Conservation (phyloP, 2,113 vertebrate genomes). For the Tragelaphus imberbis region DNA sequence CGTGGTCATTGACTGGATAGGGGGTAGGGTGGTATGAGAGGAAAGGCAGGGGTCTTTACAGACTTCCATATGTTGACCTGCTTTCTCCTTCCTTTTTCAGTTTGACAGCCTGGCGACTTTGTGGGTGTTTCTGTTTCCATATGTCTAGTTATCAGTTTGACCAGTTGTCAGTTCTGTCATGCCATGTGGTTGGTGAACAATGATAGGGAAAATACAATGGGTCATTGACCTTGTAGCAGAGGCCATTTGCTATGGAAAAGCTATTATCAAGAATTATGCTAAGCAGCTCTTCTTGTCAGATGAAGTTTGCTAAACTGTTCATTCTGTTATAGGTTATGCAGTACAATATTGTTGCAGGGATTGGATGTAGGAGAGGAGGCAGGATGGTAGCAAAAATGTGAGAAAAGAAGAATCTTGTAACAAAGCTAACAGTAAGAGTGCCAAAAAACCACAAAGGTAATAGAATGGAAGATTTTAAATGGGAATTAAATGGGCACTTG, state of each 20-base stretch:
- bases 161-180: conserved; percentile 51
- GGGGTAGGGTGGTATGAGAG: background rate
- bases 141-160: background rate
- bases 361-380: background rate
- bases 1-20: background rate
- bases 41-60: background rate
- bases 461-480: background rate
- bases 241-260: background rate
- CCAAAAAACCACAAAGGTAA: background rate
- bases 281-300: conserved; percentile 55
- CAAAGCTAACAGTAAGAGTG: background rate
- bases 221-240: conserved; percentile 33
- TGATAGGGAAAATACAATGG: conserved; percentile 20
- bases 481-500: background rate
- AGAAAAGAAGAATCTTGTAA: background rate
- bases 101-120: background rate
- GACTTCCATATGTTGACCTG: background rate
- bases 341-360: background rate
- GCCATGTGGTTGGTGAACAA: background rate
- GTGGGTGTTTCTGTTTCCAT: conserved; percentile 30
- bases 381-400: background rate
- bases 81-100: background rate
- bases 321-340: background rate
- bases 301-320: conserved; percentile 15
- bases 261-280: conserved; percentile 60